Base-by-base conservation (phyloP, 2,113 vertebrate genomes). In the Silurus asotus region DNA sequence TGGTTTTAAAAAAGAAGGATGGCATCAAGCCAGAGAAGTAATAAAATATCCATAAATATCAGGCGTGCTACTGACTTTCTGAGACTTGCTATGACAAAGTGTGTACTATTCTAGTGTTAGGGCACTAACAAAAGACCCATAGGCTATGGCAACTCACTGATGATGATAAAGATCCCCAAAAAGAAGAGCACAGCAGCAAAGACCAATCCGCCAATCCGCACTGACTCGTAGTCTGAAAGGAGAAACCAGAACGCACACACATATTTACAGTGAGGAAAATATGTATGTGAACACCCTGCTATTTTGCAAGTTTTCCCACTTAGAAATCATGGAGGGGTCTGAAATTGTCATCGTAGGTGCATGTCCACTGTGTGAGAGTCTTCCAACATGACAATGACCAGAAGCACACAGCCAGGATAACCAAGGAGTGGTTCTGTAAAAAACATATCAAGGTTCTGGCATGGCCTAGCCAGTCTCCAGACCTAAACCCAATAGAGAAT, bases 161-260 rank as follows among this genome's bases (percentile, higher is more conserved):
- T 91, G 11, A 97, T 90, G 87, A 98, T 95, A 76, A 95, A 93
- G 56, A 98, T 96, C 28, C 97, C 97, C 91, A 97, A 87, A 81
- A 96, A 62, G 89, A 97, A 97, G 49, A 98, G 94, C 15, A 95
- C 91, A n/a, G 96, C 96, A 0, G 97, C 97, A n/a, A 98, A 95
- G 56, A 94, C 89, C 89, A 98, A 92, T 20, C 97, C 97, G 19
- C 95, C 96, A 20, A 98, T 96, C 91, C 97, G 90, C 91, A 98
- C 92, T 15, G 96, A 95, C 23, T 95, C 84, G 86, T 98, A 98
- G 94, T 98, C 97, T 97, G 93, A 74, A 92, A 93, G 6, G 78
- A 81, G 85, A 20, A 55, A 77, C 28, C n/a, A 84, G 10, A 37
- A 37, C 37, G 37, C 37, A 37, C 37, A 37, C 37, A 37, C 37